Base-by-base conservation (phyloP, 2,888 invertebrate genomes). In the Rhagonycha lutea region DNA sequence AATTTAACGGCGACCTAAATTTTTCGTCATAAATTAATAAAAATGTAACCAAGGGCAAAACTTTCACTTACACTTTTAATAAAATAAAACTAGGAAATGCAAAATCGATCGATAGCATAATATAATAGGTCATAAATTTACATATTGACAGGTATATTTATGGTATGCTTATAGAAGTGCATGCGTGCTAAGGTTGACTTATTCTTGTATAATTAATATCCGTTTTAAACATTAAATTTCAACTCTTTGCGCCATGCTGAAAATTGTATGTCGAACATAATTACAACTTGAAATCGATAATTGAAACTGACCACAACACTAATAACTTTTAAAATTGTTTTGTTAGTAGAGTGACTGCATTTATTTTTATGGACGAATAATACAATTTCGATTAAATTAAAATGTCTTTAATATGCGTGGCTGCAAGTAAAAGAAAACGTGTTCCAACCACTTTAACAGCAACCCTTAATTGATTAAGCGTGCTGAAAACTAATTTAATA, bases 81-180 rank as follows among this genome's bases (percentile, higher is more conserved):
- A 18, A 65, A 14, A 65, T 70, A 70, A 63, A 70, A 72, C 60
- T 60, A 72, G 73, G 73, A 73, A 73, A 69, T 73, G 73, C 73
- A 73, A 23, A 63, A 73, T 69, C 69, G 69, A 73, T 73, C 69
- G 32, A 14, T 18, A 47, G 9, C 72, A 18, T 26, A 65, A 28
- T 69, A 69, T 69, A 73, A 69, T 69, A 73, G 73, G 69, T 63
- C 69, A 69, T 73, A 73, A 73, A 73, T 73, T 69, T 69, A 73
- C 14, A 61, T 73, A 73, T 69, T 73, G 73, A 69, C 73, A 73
- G 73, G 69, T 69, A 29, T 73, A 73, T 69, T 69, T 73, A 69
- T 73, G 63, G 69, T 47, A 24, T 32, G 69, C 68, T 63, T 68
- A 47, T 65, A 26, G 60, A 73, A 73, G 32, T 73, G 73, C 73